These are phyloP conservation scores for Upupa epops DNA, from an alignment of 2,113 vertebrate genomes.

Conservation along the genomic window DNA sequence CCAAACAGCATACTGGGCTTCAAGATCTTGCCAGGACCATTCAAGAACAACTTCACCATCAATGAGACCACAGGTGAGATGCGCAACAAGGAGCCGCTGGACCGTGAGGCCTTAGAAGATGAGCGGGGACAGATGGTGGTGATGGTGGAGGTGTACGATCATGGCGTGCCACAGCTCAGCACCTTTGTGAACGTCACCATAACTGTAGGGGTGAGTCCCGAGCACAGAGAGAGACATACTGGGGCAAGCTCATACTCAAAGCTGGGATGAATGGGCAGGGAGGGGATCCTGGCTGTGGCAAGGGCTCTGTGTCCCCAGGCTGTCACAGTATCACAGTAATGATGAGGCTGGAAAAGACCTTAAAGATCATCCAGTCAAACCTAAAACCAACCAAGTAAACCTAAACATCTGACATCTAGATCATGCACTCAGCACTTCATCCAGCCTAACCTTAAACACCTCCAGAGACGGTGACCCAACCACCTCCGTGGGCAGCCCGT, in stretches of 20 bases:
- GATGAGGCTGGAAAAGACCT: no score
- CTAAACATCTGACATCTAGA: no score
- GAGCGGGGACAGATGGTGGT: slow-evolving; percentile 77
- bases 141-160: slow-evolving; percentile 80
- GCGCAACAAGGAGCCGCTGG: slow-evolving; percentile 71
- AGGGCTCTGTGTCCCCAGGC: background rate
- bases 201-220: slow-evolving; percentile 80
- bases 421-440: no score
- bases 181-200: slow-evolving; percentile 72
- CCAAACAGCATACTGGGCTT: slow-evolving; percentile 81
- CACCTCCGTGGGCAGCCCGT: no score
- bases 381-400: no score
- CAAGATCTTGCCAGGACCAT: slow-evolving; percentile 67
- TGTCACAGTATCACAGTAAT: no score
- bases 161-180: slow-evolving; percentile 66
- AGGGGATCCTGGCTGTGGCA: background rate
- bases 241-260: background rate
- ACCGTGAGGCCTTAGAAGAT: slow-evolving; percentile 81
- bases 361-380: no score
- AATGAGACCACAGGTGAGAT: slow-evolving; percentile 68
- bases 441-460: no score
- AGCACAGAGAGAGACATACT: background rate
- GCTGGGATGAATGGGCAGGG: background rate
- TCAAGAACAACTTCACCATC: slow-evolving; percentile 86
- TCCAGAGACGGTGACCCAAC: no score